phyloP scores from a whole-genome alignment of 2,113 vertebrate species.

The Ageneiosus marmoratus region DNA sequence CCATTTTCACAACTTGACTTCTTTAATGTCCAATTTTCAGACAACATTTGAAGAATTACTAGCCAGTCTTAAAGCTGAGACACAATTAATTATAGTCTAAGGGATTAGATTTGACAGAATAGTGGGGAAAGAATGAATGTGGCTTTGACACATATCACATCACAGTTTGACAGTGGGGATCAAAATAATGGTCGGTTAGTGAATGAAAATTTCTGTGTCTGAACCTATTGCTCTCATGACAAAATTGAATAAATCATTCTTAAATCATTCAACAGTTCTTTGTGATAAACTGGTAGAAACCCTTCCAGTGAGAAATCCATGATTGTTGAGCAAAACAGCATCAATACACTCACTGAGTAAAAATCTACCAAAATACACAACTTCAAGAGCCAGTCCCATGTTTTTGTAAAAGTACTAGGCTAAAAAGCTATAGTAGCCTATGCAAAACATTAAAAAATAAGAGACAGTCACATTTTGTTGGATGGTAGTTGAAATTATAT shows the following conservation, averaged over 20 bases:
- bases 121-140: neutral
- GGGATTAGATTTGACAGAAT: neutral
- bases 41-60: neutral
- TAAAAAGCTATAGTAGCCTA: neutral
- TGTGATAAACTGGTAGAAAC: neutral
- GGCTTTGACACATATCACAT: neutral
- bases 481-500: neutral
- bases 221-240: neutral
- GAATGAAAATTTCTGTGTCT: neutral
- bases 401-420: neutral
- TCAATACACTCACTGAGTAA: neutral
- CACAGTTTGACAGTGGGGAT: neutral
- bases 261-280: neutral
- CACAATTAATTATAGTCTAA: neutral
- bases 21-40: neutral
- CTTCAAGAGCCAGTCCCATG: neutral
- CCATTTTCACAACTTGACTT: no score
- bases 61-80: neutral
- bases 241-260: neutral
- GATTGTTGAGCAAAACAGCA: neutral
- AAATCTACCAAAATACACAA: neutral
- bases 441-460: neutral
- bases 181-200: neutral
- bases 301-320: neutral
- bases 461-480: neutral